Conservation (phyloP, 2,888 invertebrate species). For the Balanococcus diminutus region DNA sequence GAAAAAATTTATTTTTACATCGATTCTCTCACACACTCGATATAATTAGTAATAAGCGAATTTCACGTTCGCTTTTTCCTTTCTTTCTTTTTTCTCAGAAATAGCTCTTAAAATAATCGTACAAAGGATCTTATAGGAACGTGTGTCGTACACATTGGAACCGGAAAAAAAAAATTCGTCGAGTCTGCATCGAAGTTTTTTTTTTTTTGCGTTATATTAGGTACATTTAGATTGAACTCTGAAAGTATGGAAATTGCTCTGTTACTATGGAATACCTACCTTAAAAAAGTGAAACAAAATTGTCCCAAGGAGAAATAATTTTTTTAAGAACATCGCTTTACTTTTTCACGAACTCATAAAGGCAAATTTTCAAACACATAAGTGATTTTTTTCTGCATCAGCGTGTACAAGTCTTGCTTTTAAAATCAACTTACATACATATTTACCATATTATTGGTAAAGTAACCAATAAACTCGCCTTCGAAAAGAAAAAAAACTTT, state of each 20-base stretch:
- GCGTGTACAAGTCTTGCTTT: background rate
- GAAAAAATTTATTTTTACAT: background rate
- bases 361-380: background rate
- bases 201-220: background rate
- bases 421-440: background rate
- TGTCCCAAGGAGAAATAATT: background rate
- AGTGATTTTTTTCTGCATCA: background rate
- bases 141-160: background rate
- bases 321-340: background rate
- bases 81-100: background rate
- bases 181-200: background rate
- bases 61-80: background rate
- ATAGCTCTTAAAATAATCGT: background rate
- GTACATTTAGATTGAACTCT: background rate
- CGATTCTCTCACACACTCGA: conserved; percentile 8
- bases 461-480: background rate
- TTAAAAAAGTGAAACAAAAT: background rate
- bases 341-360: conserved; percentile 1
- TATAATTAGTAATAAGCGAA: conserved; percentile 4
- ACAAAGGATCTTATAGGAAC: background rate
- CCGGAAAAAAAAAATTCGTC: background rate
- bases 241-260: background rate
- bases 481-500: background rate
- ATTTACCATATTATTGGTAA: background rate
- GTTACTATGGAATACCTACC: background rate